These are phyloP conservation scores for Calliopsis andreniformis DNA, from an alignment of 1,140 invertebrate genomes.

Conservation along the genomic window DNA sequence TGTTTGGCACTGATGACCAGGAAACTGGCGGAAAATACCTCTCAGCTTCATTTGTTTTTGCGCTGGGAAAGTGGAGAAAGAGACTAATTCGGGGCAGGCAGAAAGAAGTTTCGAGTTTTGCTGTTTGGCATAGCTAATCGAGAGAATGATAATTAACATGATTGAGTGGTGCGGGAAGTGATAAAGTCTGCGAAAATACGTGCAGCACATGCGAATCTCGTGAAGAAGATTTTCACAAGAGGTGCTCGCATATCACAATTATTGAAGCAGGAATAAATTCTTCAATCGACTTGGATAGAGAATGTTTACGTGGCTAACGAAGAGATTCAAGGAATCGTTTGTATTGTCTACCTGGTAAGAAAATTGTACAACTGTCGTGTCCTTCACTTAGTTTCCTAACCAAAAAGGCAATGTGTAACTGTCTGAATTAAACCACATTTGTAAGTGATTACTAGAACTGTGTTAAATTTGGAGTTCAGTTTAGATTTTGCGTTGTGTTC, in stretches of 20 bases:
- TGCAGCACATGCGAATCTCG: neutral
- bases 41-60: neutral
- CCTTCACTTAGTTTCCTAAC: no score
- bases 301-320: neutral
- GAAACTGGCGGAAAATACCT: no score
- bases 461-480: no score
- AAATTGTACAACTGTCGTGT: neutral
- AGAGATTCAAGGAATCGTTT: slow-evolving; percentile 4
- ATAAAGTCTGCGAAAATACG: slow-evolving; percentile 1
- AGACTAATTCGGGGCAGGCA: neutral
- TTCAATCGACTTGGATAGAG: neutral
- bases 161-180: neutral
- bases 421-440: no score
- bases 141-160: neutral
- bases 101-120: neutral
- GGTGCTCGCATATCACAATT: slow-evolving; percentile 11
- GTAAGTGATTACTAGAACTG: no score
- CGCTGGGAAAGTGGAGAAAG: neutral
- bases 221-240: neutral
- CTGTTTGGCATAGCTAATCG: neutral
- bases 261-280: neutral
- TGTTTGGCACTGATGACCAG: neutral
- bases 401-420: no score
- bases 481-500: no score
- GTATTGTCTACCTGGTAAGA: neutral